These are phyloP conservation scores for Tetramorium simillimum DNA, from an alignment of 1,140 invertebrate genomes.

Conservation along the genomic window DNA sequence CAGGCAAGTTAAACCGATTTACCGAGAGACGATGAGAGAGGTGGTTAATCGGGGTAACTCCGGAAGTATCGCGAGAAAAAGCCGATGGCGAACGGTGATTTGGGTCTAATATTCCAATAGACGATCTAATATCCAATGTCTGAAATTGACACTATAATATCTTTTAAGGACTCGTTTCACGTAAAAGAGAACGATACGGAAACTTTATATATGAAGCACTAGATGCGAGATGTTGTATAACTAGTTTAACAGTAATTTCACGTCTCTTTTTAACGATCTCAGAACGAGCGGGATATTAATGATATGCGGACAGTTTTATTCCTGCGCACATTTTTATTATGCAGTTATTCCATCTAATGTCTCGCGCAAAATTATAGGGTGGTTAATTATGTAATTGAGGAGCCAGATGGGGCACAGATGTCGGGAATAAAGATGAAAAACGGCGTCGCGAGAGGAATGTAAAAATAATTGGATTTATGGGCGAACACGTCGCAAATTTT, in stretches of 20 bases:
- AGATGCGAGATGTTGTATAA: neutral
- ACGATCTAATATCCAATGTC: neutral
- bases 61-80: neutral
- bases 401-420: conserved; percentile 16
- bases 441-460: neutral
- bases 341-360: neutral
- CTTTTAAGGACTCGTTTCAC: neutral
- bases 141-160: neutral
- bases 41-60: neutral
- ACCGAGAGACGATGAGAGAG: neutral
- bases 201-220: neutral
- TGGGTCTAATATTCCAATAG: neutral
- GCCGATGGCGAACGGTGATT: neutral
- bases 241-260: neutral
- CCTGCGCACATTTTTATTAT: neutral
- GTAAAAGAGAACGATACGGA: too few relatives aligned
- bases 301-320: neutral
- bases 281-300: neutral
- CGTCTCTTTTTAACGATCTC: conserved; percentile 17
- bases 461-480: conserved; percentile 29
- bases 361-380: neutral
- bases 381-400: conserved; percentile 38
- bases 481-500: neutral
- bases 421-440: conserved; percentile 30
- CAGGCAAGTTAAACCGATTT: conserved; percentile 79